Evolutionary conservation across 2,888 invertebrate species (phyloP).

Genomic region (Tetramorium bicarinatum): DNA sequence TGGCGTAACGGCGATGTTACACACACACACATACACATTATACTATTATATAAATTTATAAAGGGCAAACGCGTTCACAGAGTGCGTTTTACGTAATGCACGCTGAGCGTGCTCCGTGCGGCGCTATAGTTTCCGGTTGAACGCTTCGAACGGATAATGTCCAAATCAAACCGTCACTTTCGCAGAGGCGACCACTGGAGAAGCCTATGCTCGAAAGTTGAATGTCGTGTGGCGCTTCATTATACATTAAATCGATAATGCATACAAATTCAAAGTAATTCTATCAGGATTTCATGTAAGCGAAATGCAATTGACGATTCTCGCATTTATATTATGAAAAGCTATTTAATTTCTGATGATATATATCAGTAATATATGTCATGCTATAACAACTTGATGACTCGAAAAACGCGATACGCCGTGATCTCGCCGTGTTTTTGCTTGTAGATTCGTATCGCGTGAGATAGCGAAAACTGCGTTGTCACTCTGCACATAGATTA

Average conservation of each 20-base stretch:
- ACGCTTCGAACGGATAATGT: conserved; percentile 36
- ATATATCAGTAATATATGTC: conserved; percentile 58
- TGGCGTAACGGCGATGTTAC: conserved; percentile 41
- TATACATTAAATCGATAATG: conserved; percentile 39
- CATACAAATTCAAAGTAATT: background rate
- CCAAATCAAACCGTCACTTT: conserved; percentile 60
- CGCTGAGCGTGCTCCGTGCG: background rate
- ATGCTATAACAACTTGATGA: conserved; percentile 61
- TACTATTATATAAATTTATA: conserved; percentile 53
- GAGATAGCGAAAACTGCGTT: background rate
- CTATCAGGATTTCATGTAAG: conserved; percentile 55
- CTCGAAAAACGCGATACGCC: conserved; percentile 62
- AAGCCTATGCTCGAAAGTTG: conserved; percentile 6
- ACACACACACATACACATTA: conserved; percentile 24
- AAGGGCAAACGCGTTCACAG: conserved; percentile 23
- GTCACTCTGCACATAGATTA: conserved; percentile 2
- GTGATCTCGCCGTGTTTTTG: conserved; percentile 48
- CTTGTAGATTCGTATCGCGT: conserved; percentile 17
- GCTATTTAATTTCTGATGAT: conserved; percentile 50
- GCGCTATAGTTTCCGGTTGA: conserved; percentile 63
- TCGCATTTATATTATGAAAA: conserved; percentile 56
- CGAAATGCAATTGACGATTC: conserved; percentile 54
- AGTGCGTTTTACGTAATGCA: conserved; percentile 32
- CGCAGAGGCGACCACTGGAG: conserved; percentile 47
- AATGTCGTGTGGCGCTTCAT: background rate